Conservation (phyloP, 2,797 vertebrate genomes). For the Buphagus erythrorhynchus region DNA sequence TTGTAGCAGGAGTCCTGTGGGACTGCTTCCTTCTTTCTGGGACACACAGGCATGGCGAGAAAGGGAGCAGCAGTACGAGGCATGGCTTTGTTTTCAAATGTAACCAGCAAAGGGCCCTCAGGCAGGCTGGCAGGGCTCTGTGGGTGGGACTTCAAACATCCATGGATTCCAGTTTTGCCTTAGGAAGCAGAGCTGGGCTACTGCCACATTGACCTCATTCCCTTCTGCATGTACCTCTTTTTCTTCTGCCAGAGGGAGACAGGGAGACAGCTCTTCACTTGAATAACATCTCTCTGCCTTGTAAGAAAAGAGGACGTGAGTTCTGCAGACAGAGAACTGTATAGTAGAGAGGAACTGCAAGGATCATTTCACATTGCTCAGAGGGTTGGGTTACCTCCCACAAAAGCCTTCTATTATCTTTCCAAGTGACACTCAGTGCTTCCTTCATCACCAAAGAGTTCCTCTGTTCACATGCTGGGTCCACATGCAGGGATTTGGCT, state of each 20-base stretch:
- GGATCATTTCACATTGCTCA: not conserved
- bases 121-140: not conserved
- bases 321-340: not conserved
- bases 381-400: not conserved
- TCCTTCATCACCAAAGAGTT: conserved; percentile 28
- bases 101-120: conserved; percentile 5
- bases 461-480: not conserved
- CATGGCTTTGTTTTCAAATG: conserved; percentile 43
- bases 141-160: not conserved
- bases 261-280: not conserved
- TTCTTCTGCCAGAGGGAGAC: not conserved
- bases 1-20: not conserved
- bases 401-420: not conserved
- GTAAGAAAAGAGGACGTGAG: not conserved
- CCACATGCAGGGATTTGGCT: conserved; percentile 27
- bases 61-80: conserved; percentile 14
- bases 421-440: not conserved
- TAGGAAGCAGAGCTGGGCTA: not conserved
- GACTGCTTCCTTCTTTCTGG: not conserved
- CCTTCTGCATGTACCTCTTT: not conserved
- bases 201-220: not conserved
- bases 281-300: not conserved
- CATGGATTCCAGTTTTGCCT: not conserved
- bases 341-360: not conserved
- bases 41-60: not conserved